Percentiles rank a stretch among this genome's conserved stretches.
These are phyloP conservation scores for Heteromyza rotundicornis DNA, from an alignment of 2,888 invertebrate species.

Conservation along the genomic window DNA sequence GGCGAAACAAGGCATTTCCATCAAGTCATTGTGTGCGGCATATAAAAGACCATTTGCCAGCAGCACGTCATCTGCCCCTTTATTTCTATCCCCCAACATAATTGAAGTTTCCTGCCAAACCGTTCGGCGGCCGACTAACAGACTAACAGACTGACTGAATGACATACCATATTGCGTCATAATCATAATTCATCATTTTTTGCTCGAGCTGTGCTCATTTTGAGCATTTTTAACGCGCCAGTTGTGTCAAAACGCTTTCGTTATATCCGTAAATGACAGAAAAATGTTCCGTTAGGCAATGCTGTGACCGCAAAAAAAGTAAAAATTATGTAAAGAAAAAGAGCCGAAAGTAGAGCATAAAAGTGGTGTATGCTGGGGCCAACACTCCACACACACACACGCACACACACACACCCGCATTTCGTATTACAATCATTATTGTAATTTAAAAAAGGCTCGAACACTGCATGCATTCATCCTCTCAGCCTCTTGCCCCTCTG, in stretches of 20 bases:
- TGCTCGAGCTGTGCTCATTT: slow-evolving; percentile 33
- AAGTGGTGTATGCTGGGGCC: too few relatives aligned
- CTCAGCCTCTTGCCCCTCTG: background rate
- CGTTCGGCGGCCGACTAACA: too few relatives aligned
- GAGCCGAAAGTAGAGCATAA: slow-evolving; percentile 11
- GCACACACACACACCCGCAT: slow-evolving; percentile 23
- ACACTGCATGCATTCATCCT: too few relatives aligned
- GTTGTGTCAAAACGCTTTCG: slow-evolving; percentile 56
- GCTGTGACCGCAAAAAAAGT: background rate
- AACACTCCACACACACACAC: too few relatives aligned
- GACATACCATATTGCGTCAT: slow-evolving; percentile 47
- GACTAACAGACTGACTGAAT: too few relatives aligned
- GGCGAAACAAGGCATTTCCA: background rate
- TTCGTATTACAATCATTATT: slow-evolving; percentile 1
- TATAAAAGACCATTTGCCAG: background rate
- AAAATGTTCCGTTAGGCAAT: slow-evolving; percentile 14
- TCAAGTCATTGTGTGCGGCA: background rate
- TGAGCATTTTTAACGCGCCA: slow-evolving; percentile 52
- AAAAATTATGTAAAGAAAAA: too few relatives aligned
- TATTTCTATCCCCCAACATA: background rate
- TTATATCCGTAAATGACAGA: slow-evolving; percentile 53
- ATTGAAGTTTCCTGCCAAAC: background rate
- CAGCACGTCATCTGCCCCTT: too few relatives aligned
- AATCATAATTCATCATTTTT: slow-evolving; percentile 53
- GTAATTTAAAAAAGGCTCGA: background rate